phyloP scores from a whole-genome alignment of 2,113 vertebrate genomes.

The Rhodinocichla rosea region DNA sequence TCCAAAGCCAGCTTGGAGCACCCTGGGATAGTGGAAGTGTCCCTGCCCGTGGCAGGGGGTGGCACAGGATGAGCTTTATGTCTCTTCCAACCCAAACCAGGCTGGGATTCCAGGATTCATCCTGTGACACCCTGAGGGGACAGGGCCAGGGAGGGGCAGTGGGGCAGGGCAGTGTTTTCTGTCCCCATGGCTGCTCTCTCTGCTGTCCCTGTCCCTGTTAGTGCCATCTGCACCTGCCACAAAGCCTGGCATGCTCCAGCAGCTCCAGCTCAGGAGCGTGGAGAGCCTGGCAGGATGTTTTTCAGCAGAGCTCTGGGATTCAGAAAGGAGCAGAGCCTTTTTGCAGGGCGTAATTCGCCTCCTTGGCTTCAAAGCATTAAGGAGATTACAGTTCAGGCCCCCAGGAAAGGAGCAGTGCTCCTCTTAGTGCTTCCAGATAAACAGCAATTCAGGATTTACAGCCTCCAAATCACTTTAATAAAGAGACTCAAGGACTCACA shows the following conservation, averaged over 20 bases:
- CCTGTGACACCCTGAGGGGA: neutral
- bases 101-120: neutral
- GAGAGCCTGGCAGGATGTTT: neutral
- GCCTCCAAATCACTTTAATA: neutral
- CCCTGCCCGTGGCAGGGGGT: neutral
- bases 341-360: neutral
- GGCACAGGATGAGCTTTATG: neutral
- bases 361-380: conserved; percentile 10
- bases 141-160: neutral
- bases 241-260: neutral
- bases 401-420: neutral
- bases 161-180: neutral
- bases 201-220: neutral
- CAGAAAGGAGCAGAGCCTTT: neutral
- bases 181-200: neutral
- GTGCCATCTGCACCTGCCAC: neutral
- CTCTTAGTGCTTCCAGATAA: conserved; percentile 11
- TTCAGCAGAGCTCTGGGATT: neutral
- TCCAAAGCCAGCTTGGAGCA: neutral
- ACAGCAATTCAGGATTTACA: conserved; percentile 9
- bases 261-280: neutral
- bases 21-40: fast-evolving
- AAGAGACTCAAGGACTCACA: neutral
- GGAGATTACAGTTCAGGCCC: neutral
- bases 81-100: neutral